phyloP scores from a whole-genome alignment of 2,113 vertebrate species.

The Colaptes auratus region DNA sequence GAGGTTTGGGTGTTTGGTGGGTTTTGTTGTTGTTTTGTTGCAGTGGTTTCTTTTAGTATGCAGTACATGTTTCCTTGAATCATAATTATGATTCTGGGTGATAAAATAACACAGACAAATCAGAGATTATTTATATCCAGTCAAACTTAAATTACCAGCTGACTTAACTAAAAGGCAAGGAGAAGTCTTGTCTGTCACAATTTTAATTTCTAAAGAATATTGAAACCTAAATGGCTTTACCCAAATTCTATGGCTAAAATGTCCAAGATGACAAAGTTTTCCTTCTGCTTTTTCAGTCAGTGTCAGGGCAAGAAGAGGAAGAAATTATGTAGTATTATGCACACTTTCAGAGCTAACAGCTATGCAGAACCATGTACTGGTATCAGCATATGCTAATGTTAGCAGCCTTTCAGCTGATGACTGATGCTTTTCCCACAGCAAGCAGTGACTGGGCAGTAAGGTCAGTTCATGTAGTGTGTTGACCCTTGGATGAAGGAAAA shows the following conservation, averaged over 20 bases:
- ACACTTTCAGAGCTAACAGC: background rate
- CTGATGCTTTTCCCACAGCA: background rate
- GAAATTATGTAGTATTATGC: background rate
- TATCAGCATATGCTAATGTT: background rate
- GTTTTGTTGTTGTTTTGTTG: background rate
- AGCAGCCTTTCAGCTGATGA: background rate
- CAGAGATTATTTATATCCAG: background rate
- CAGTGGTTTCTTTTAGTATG: background rate
- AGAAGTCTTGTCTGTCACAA: background rate
- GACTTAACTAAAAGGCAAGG: background rate
- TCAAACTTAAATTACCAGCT: background rate
- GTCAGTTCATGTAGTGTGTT: background rate
- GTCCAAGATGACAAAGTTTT: background rate
- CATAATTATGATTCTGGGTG: background rate
- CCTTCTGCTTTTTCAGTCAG: background rate
- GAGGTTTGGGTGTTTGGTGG: no score
- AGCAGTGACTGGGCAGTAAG: background rate
- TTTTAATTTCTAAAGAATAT: background rate
- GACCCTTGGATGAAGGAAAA: background rate
- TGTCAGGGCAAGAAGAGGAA: background rate
- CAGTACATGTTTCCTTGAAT: background rate
- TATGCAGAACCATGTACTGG: background rate
- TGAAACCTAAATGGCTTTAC: background rate
- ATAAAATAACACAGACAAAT: background rate
- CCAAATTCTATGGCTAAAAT: background rate